These are phyloP conservation scores for Ischnus inquisitorius DNA, from an alignment of 2,888 invertebrate genomes.

Conservation along the genomic window DNA sequence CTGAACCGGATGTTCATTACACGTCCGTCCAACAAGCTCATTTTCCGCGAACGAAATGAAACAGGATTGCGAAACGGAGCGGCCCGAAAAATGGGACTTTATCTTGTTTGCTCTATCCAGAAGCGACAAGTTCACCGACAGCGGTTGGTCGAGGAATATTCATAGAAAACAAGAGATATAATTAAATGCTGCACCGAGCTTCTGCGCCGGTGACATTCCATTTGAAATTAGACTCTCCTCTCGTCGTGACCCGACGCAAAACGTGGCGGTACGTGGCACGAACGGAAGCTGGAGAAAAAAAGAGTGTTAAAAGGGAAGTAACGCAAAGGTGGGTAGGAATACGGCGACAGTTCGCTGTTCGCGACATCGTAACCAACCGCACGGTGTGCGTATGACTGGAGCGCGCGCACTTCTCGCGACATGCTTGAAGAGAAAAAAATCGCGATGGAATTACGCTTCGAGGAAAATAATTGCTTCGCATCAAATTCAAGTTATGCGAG, in stretches of 20 bases:
- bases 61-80: slow-evolving; percentile 44
- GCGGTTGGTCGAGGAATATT: not conserved
- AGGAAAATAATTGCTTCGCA: not conserved
- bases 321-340: slow-evolving; percentile 32
- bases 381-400: too few species aligned
- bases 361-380: too few species aligned
- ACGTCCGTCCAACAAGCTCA: too few species aligned
- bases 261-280: not conserved
- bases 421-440: too few species aligned
- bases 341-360: too few species aligned
- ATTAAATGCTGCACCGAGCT: slow-evolving; percentile 26
- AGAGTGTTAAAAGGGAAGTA: slow-evolving; percentile 47
- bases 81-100: slow-evolving; percentile 28
- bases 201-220: slow-evolving; percentile 21
- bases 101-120: not conserved
- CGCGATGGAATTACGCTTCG: too few species aligned
- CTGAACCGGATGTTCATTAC: too few species aligned
- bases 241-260: not conserved
- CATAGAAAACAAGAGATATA: slow-evolving; percentile 28
- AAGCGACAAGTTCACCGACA: not conserved
- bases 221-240: slow-evolving; percentile 27
- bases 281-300: slow-evolving; percentile 8
- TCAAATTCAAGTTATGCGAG: not conserved
- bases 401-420: too few species aligned
- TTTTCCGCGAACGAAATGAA: slow-evolving; percentile 36